Base-by-base conservation (phyloP, 2,113 vertebrate genomes). In the Raja brachyura region DNA sequence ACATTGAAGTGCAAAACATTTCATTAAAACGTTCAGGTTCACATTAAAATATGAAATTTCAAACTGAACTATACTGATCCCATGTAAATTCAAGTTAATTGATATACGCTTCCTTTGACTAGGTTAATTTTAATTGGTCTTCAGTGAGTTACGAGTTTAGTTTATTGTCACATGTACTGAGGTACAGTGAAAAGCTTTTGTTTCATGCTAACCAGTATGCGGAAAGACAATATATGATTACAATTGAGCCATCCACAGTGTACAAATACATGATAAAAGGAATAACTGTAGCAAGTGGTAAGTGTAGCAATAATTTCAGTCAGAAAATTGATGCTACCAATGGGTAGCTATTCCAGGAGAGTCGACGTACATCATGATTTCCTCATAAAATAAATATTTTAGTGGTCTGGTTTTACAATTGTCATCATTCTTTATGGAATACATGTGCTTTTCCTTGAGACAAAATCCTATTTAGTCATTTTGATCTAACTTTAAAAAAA, bases 331-430 rank as follows among this genome's bases (percentile, higher is more conserved):
- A 33, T 79, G n/a, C n/a, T 39, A 39, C 31, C 77, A 39, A 78
- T 4, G 11, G 31, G 77, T 39, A 79, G 4, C 33, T 79, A 33
- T 79, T 31, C 39, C 13, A 70, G 4, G 68, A 70, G 11, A 70
- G 14, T 70, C 16, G 20, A 70, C 4, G 14, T 70, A 70, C 14
- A 16, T 70, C 68, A 70, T 70, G 20, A n/a, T 33, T 14, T 39
- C 77, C 54, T 85, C 81, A 85, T 59, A 56, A 85, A 85, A 59
- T 59, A 85, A 85, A 85, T 85, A 85, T 59, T 59, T 85, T 20
- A 11, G 28, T 79, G n/a, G 11, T 39, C 18, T 16, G 33, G 10
- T 6, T 33, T 79, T 18, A 79, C 18, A 79, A 39, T 39, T 33
- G 8, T 79, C 9, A 18, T 3, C 2, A 83, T 59, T 85, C 54